These are phyloP conservation scores for Natrix natrix DNA, from an alignment of 2,797 vertebrate genomes.

Conservation along the genomic window DNA sequence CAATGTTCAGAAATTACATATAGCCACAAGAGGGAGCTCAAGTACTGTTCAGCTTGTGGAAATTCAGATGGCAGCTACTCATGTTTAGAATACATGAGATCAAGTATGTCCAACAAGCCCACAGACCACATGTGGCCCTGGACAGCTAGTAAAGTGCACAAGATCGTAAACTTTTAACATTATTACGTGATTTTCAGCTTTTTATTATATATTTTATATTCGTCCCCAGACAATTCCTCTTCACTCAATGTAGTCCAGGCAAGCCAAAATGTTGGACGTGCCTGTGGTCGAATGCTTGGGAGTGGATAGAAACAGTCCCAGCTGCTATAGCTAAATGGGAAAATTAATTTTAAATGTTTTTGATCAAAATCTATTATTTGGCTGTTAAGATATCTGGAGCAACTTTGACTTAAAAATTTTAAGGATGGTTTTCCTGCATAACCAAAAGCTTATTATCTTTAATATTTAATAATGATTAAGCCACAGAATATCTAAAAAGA, in stretches of 20 bases:
- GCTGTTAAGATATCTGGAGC: background rate
- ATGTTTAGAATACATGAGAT: background rate
- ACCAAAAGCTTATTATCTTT: background rate
- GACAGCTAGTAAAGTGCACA: background rate
- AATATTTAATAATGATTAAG: background rate
- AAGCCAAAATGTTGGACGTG: background rate
- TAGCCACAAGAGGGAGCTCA: slow-evolving; percentile 2
- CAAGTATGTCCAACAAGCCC: background rate
- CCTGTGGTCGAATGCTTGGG: background rate
- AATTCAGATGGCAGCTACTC: too few species aligned
- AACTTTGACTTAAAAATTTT: background rate
- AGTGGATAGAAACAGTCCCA: background rate
- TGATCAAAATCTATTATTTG: background rate
- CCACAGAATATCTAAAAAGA: background rate
- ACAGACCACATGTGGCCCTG: background rate
- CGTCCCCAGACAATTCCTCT: background rate
- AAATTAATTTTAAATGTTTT: background rate
- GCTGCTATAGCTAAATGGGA: background rate
- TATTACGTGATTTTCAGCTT: background rate
- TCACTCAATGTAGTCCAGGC: background rate
- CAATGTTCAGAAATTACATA: background rate
- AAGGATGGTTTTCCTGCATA: background rate
- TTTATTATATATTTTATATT: background rate
- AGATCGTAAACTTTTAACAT: background rate
- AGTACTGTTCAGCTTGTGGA: background rate